Percentiles rank a stretch among this genome's conserved stretches.
Evolutionary conservation across 2,888 invertebrate species (phyloP).

Genomic region (Tipula lateralis): DNA sequence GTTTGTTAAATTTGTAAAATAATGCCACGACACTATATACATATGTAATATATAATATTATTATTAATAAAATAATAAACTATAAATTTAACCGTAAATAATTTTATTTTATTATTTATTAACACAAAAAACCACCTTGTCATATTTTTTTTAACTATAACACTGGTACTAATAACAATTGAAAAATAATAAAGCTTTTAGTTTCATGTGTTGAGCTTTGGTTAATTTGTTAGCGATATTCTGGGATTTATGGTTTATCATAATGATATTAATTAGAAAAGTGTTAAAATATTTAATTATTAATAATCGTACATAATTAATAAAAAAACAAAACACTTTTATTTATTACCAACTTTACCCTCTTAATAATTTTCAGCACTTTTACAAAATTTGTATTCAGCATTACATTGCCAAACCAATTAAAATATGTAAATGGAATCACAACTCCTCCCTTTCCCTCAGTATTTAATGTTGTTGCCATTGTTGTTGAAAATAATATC

Average conservation of each 20-base stretch:
- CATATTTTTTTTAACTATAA: not conserved
- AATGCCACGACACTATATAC: not conserved
- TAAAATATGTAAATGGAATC: not conserved
- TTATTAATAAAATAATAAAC: conserved; percentile 4
- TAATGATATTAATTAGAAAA: not conserved
- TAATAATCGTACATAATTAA: not conserved
- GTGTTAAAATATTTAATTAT: not conserved
- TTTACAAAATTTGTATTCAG: not conserved
- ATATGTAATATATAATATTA: not conserved
- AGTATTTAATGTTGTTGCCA: not conserved
- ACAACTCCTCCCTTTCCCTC: not conserved
- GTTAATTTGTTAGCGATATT: not conserved
- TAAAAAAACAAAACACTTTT: not conserved
- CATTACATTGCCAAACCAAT: not conserved
- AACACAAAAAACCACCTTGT: conserved; percentile 7
- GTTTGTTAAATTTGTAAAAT: not conserved
- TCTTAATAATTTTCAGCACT: too few species aligned
- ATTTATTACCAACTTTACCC: not conserved
- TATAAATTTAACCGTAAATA: not conserved
- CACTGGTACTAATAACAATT: not conserved
- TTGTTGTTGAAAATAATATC: not conserved
- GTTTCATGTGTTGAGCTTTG: not conserved
- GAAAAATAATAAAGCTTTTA: not conserved
- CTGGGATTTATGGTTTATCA: not conserved
- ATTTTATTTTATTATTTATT: not conserved